phyloP scores from a whole-genome alignment of 2,888 invertebrate species.

The Nomada goodeniana region DNA sequence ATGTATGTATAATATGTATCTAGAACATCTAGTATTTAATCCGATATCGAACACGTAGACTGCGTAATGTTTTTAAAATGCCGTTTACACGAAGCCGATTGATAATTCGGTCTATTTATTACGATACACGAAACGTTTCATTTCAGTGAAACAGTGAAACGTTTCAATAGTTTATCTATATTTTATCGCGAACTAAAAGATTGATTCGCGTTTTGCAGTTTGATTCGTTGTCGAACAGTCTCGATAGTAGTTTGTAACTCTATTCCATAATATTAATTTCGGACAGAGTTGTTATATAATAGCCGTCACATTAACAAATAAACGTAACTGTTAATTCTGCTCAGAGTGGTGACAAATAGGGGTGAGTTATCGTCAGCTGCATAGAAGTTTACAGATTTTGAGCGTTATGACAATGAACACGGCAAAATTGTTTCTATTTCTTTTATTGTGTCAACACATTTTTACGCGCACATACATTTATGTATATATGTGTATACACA shows the following conservation, averaged over 20 bases:
- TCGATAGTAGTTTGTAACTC: slow-evolving; percentile 10
- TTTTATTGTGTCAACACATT: slow-evolving; percentile 58
- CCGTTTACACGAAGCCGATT: slow-evolving; percentile 46
- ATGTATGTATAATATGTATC: slow-evolving; percentile 72
- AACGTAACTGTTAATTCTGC: slow-evolving; percentile 34
- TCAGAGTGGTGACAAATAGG: slow-evolving; percentile 12
- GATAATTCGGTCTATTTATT: slow-evolving; percentile 17
- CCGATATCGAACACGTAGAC: slow-evolving; percentile 58
- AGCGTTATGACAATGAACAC: slow-evolving; percentile 57
- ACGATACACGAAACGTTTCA: neutral
- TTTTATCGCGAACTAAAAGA: neutral
- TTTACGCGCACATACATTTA: slow-evolving; percentile 64
- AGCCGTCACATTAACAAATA: neutral
- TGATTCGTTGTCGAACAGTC: slow-evolving; percentile 16
- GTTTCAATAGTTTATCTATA: neutral
- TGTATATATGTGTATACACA: slow-evolving; percentile 72
- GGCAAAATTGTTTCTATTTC: slow-evolving; percentile 59
- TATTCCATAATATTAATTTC: neutral
- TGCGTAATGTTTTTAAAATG: slow-evolving; percentile 45
- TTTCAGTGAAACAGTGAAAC: neutral
- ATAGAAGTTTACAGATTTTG: slow-evolving; percentile 29
- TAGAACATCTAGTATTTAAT: slow-evolving; percentile 62
- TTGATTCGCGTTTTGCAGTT: slow-evolving; percentile 10
- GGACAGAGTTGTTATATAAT: slow-evolving; percentile 26
- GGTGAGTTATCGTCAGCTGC: slow-evolving; percentile 21